Conservation (phyloP, 2,113 vertebrate species). For the Pitta sordida region DNA sequence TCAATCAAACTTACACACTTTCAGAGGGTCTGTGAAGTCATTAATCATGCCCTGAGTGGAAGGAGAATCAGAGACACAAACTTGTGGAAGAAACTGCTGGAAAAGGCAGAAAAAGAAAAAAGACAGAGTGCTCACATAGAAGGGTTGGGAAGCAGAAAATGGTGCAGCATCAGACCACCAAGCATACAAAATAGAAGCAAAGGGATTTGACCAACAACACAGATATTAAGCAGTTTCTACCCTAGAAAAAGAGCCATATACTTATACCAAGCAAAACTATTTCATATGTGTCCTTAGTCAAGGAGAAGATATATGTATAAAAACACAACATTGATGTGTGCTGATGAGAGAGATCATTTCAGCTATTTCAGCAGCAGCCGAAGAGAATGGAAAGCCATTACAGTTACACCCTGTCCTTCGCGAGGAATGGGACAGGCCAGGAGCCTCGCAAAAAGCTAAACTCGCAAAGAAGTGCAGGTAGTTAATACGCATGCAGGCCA, state of each 20-base stretch:
- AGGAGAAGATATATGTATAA: background rate
- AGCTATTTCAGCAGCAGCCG: background rate
- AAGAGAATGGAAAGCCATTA: background rate
- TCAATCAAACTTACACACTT: background rate
- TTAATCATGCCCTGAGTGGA: background rate
- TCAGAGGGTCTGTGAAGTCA: background rate
- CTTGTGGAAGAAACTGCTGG: background rate
- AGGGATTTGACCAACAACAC: background rate
- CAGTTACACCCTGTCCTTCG: no score
- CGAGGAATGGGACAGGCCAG: no score
- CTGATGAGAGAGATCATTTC: background rate
- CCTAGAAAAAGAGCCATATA: background rate
- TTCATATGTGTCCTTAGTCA: background rate
- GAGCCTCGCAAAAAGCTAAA: no score
- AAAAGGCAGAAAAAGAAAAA: background rate
- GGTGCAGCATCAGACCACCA: background rate
- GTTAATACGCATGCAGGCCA: no score
- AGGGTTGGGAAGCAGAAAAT: background rate
- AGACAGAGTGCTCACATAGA: background rate
- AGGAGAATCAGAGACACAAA: background rate
- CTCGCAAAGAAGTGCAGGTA: no score
- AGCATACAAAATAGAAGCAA: background rate
- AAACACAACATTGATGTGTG: background rate
- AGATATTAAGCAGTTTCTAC: background rate
- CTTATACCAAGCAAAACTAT: background rate